Percentiles rank a stretch among this genome's conserved stretches.
Conservation (phyloP, 2,113 vertebrate genomes). For the Pungitius pungitius region DNA sequence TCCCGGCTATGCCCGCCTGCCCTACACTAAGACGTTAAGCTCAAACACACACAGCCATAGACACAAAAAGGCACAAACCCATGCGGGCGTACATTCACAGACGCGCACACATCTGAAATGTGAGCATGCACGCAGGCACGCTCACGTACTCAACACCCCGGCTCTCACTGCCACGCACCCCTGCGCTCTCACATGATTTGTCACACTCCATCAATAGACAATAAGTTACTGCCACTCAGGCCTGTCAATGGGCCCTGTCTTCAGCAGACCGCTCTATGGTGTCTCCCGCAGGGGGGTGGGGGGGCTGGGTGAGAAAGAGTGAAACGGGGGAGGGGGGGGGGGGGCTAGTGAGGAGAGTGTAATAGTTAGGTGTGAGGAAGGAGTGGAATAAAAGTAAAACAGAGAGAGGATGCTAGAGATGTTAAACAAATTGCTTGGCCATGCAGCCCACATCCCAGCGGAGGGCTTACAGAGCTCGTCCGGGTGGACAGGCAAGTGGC, state of each 20-base stretch:
- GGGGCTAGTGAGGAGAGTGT: conserved; percentile 43
- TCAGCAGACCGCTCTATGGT: conserved; percentile 69
- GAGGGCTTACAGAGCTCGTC: conserved; percentile 38
- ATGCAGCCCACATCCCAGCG: conserved; percentile 43
- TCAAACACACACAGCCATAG: conserved; percentile 66
- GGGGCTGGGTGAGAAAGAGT: conserved; percentile 18
- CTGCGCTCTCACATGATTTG: conserved; percentile 89
- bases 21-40: conserved; percentile 76
- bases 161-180: conserved; percentile 79
- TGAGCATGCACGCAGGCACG: conserved; percentile 75
- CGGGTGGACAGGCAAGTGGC: conserved; percentile 42
- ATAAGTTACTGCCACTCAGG: conserved; percentile 94
- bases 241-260: conserved; percentile 90
- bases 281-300: conserved; percentile 41
- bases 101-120: conserved; percentile 56
- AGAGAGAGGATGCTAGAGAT: conserved; percentile 25
- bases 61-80: too few species aligned
- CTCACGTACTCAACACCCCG: conserved; percentile 73
- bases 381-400: conserved; percentile 19
- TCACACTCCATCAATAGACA: conserved; percentile 94
- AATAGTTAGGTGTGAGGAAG: conserved; percentile 28
- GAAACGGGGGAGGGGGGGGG: conserved; percentile 25
- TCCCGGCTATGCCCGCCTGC: conserved; percentile 87
- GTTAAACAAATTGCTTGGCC: conserved; percentile 57
- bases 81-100: conserved; percentile 57